Percentiles rank a stretch among this genome's conserved stretches.
Evolutionary conservation across 2,113 vertebrate genomes (phyloP).

Genomic region (Otolemur garnettii): DNA sequence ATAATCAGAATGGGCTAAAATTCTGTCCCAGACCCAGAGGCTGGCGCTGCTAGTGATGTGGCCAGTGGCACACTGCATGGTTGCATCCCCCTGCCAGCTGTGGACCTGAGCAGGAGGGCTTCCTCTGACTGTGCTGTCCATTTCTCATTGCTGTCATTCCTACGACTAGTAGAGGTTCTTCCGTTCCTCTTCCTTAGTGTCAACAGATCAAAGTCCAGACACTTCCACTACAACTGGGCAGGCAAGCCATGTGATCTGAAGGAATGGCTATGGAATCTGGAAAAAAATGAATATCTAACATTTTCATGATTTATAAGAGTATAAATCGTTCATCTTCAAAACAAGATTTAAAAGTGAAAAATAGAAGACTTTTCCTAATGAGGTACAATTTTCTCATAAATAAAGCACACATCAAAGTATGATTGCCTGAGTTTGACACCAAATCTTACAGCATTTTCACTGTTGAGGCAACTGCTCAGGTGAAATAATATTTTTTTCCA

Average conservation of each 20-base stretch:
- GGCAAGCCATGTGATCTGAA: neutral
- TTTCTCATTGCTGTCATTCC: neutral
- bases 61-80: neutral
- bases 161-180: neutral
- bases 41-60: accelerated
- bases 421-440: neutral
- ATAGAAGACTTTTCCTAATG: neutral
- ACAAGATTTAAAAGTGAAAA: neutral
- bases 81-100: accelerated
- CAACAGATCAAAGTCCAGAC: neutral
- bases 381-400: neutral
- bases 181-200: neutral
- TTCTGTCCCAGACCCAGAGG: no score
- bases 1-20: neutral
- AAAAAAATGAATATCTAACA: neutral
- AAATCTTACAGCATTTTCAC: neutral
- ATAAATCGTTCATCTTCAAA: neutral
- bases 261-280: neutral
- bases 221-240: neutral
- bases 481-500: neutral
- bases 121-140: accelerated
- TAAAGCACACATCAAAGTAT: neutral
- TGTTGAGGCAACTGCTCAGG: neutral
- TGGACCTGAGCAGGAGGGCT: no score
- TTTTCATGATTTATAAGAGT: neutral